These are phyloP conservation scores for Mastomys natalensis DNA, from an alignment of 2,113 vertebrate genomes.

Conservation along the genomic window DNA sequence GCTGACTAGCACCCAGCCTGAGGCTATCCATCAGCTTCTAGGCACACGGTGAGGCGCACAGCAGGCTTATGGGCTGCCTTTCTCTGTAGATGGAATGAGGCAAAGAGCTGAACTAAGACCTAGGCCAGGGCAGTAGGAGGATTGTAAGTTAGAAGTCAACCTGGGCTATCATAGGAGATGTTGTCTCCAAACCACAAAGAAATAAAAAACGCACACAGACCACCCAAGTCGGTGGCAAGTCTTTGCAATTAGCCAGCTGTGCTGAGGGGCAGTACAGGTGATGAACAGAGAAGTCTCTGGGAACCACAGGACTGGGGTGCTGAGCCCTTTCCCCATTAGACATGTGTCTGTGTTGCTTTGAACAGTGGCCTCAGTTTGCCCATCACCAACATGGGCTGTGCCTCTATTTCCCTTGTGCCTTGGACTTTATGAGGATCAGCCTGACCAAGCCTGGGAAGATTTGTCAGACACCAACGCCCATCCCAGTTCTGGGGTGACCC, in stretches of 20 bases:
- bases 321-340: neutral
- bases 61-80: neutral
- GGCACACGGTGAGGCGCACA: neutral
- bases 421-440: rapidly evolving
- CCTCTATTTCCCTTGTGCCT: too few species aligned
- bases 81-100: rapidly evolving
- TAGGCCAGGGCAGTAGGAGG: too few species aligned
- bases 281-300: neutral
- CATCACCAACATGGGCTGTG: neutral
- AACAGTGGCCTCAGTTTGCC: neutral
- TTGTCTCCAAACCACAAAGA: neutral
- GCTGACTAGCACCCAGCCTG: neutral
- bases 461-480: rapidly evolving
- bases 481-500: rapidly evolving
- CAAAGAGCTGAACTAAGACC: neutral
- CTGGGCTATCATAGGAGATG: neutral
- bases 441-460: rapidly evolving
- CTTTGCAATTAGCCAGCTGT: neutral
- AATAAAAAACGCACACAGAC: rapidly evolving
- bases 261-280: neutral
- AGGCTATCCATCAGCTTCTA: neutral
- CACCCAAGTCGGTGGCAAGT: neutral
- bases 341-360: neutral
- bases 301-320: neutral
- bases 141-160: neutral